Base-by-base conservation (phyloP, 2,797 vertebrate species). In the Centroberyx gerrardi region DNA sequence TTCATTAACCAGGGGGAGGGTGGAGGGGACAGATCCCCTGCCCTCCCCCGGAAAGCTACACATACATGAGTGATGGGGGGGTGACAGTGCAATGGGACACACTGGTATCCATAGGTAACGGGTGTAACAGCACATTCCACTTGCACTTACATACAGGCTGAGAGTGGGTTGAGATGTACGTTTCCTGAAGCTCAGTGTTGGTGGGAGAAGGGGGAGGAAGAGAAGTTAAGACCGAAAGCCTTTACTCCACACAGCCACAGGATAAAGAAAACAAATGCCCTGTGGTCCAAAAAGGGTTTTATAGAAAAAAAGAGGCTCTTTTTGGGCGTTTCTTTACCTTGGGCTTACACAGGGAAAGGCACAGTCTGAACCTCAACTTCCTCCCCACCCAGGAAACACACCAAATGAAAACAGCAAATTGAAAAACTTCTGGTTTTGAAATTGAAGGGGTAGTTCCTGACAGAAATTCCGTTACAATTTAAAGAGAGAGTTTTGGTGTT, bases 261-360 rank as follows among this genome's bases (percentile, higher is more conserved):
- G 76, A 69, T 80, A 86, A 88, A 88, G 82, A 90, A 83, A 89
- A 81, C 62, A 27, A 85, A 81, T 60, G 87, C 87, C 89, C 78
- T 87, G 81, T 90, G 91, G 90, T 94, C 92, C 90, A 94, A 92
- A 90, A 92, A 76, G 67, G 56, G 13, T 13, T 78, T 80, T 58
- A 78, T 78, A 83, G 77, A 90, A 92, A 87, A 92, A 84, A 90
- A 60, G 69, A 91, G 85, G 66, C 83, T 90, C 62, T 91, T 51
- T 64, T 72, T 76, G 65, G 80, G 72, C 1, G 68, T 85, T 85
- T 89, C 72, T 92, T 85, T 82, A 89, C 61, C 85, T 75, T 72
- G 81, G 81, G 78, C 92, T 87, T 65, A 59, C 62, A 72, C 33
- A 17, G 68, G 17, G 27, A 71, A 74, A 72, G 73, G 64, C 62